phyloP scores from a whole-genome alignment of 1,140 invertebrate genomes.

The Idris sp. region DNA sequence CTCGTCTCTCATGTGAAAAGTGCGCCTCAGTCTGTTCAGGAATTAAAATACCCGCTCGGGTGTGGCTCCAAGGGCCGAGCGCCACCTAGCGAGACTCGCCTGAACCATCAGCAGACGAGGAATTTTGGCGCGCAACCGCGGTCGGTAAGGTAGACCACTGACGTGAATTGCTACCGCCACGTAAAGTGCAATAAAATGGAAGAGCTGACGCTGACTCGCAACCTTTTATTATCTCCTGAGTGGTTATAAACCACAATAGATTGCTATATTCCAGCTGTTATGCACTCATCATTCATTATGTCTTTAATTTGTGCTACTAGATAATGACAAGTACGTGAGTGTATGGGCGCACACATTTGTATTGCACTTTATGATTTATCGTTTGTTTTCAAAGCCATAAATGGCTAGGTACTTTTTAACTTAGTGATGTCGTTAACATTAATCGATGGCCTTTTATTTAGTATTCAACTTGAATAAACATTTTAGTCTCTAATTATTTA shows the following conservation, averaged over 20 bases:
- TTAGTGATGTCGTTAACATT: too few species aligned
- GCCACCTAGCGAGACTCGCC: conserved; percentile 66
- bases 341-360: conserved; percentile 2
- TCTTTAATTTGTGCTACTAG: conserved; percentile 51
- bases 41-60: conserved; percentile 68
- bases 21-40: conserved; percentile 34
- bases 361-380: conserved; percentile 17
- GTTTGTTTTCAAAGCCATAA: conserved; percentile 21
- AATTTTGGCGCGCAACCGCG: conserved; percentile 17
- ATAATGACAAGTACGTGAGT: conserved; percentile 47
- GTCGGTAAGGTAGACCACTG: conserved; percentile 62
- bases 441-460: too few species aligned
- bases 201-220: conserved; percentile 59
- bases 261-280: conserved; percentile 71
- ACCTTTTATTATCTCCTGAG: conserved; percentile 67
- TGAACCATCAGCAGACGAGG: background rate
- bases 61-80: conserved; percentile 70
- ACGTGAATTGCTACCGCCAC: too few species aligned
- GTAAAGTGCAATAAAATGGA: conserved; percentile 42
- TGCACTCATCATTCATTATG: conserved; percentile 61
- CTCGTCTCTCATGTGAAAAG: conserved; percentile 61
- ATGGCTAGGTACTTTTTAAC: too few species aligned
- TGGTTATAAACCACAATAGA: conserved; percentile 67
- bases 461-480: too few species aligned
- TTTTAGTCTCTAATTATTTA: too few species aligned